Evolutionary conservation across 2,797 vertebrate species (phyloP), one percentile per base, ranked within the genome.

Genomic region (Crocidura indochinensis): DNA sequence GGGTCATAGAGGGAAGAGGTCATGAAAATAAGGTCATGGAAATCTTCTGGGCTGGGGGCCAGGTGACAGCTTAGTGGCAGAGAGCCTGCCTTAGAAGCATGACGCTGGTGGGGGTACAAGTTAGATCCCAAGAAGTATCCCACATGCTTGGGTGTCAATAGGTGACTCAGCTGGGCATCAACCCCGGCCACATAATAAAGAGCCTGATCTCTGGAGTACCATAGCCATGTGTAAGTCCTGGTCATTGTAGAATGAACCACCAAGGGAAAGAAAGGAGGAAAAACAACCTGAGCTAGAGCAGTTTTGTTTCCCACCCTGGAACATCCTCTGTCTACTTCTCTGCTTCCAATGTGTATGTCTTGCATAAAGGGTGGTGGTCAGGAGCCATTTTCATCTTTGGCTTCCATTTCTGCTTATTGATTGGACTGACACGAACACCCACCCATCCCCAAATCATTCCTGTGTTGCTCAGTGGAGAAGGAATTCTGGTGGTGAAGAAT

Each of bases 391-490:
- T 67, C 38, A 51, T 77, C n/a, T 29, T 19, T 24, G 85, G 67
- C 24, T 69, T 68, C n/a, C 26, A 10, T 75, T 46, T 88, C 22
- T 38, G n/a, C 67, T 90, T 67, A 44, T 46, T 38, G 72, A 9
- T 47, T 67, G 68, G 51, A 17, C 71, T 44, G 81, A 76, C 38
- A 8, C 20, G 68, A 12, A 73, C 38, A 38, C 38, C n/a, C 20
- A 14, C 14, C 17, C 26, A 1, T 72, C 31, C 31, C 14, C n/a
- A 3, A 8, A n/a, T 31, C 64, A n/a, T n/a, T 44, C 14, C 24
- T 87, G 80, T 83, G 24, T 26, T 69, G 73, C 84, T 26, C 38
- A 77, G 10, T 77, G 44, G 51, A 81, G n/a, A 80, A 65, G 38
- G 7, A 14, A 78, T 8, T 24, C 60, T 6, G n/a, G 3, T 56